A percentile compares a stretch with the other conserved stretches of the same genome.
Conservation (phyloP, 1,140 invertebrate species). For the Solenopsis fugax region DNA sequence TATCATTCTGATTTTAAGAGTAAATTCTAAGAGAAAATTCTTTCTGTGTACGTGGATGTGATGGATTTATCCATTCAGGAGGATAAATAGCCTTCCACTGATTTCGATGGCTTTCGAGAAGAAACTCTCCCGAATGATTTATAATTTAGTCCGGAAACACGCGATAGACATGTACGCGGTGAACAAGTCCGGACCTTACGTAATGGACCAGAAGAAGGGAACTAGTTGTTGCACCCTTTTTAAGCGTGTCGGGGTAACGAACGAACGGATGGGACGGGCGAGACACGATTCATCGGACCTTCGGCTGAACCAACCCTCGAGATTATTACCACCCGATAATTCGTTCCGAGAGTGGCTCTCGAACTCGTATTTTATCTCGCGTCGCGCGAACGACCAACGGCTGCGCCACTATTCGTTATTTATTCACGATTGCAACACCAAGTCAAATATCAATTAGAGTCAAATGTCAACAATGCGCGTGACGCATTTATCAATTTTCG, state of each 20-base stretch:
- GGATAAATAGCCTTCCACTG: neutral
- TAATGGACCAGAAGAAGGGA: constrained; percentile 42
- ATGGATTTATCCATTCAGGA: neutral
- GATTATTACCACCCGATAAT: constrained; percentile 55
- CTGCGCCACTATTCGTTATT: constrained; percentile 3
- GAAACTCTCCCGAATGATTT: constrained; percentile 1
- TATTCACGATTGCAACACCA: constrained; percentile 6
- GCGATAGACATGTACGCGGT: neutral
- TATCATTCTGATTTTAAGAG: too few relatives aligned
- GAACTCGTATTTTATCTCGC: constrained; percentile 32
- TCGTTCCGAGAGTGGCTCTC: constrained; percentile 24
- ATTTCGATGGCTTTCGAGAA: neutral
- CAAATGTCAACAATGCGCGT: neutral
- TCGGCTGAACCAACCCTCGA: constrained; percentile 37
- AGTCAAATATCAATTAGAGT: constrained; percentile 55
- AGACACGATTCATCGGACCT: neutral
- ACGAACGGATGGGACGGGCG: neutral
- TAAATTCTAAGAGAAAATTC: too few relatives aligned
- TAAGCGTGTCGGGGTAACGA: constrained; percentile 3
- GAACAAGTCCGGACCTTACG: constrained; percentile 1
- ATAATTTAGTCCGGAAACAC: constrained; percentile 6
- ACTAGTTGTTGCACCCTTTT: constrained; percentile 27
- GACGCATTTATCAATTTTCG: constrained; percentile 13
- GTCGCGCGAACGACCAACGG: constrained; percentile 10
- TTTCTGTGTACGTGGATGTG: too few relatives aligned